Conservation (phyloP, 2,888 invertebrate genomes). For the Leptinotarsa rubiginosa region DNA sequence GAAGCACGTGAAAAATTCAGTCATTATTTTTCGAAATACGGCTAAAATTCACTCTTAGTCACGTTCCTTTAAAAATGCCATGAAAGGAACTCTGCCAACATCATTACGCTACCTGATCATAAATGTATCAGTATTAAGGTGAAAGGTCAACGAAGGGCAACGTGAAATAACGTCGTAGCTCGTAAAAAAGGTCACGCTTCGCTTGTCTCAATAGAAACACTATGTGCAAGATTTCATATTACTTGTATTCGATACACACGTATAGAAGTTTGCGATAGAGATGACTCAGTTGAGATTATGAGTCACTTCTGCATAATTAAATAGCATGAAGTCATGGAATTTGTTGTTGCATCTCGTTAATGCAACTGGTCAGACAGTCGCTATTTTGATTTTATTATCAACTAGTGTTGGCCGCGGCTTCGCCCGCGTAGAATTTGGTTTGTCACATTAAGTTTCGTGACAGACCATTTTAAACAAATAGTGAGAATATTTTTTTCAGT, state of each 20-base stretch:
- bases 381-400: too few species aligned
- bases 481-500: too few species aligned
- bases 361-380: too few species aligned
- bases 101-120: slow-evolving; percentile 16
- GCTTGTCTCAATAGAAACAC: slow-evolving; percentile 13
- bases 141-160: slow-evolving; percentile 18
- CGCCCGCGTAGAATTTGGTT: too few species aligned
- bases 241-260: not conserved
- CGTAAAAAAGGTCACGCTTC: slow-evolving; percentile 22
- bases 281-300: not conserved
- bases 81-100: slow-evolving; percentile 13
- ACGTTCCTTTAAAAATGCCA: not conserved
- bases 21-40: not conserved
- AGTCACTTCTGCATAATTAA: not conserved
- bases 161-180: slow-evolving; percentile 3
- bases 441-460: too few species aligned
- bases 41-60: slow-evolving; percentile 10
- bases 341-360: not conserved
- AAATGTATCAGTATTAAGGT: slow-evolving; percentile 6
- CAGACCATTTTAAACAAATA: too few species aligned
- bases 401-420: too few species aligned
- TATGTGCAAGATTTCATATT: slow-evolving; percentile 17
- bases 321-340: not conserved
- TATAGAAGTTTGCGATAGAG: not conserved
- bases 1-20: not conserved